phyloP scores from a whole-genome alignment of 2,888 invertebrate genomes.

The Orthosia cruda region DNA sequence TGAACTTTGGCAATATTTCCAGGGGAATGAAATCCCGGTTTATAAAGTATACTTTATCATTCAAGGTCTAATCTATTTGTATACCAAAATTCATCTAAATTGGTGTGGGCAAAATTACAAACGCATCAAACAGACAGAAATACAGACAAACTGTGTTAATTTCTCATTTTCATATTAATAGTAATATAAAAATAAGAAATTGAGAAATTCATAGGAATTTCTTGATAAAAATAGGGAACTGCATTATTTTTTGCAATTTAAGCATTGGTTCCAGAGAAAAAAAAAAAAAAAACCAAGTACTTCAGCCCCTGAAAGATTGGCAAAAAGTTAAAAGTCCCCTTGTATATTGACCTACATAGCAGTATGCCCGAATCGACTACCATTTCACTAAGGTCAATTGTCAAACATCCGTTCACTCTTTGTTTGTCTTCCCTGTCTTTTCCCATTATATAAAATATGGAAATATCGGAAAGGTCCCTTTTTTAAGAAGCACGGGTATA shows the following conservation, averaged over 20 bases:
- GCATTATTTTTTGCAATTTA: not conserved
- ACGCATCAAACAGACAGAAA: too few relatives aligned
- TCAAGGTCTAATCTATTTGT: too few relatives aligned
- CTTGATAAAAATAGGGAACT: too few relatives aligned
- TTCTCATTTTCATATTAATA: too few relatives aligned
- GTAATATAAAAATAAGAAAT: too few relatives aligned
- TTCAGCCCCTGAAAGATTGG: not conserved
- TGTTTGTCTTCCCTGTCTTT: constrained; percentile 51
- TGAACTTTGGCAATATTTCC: too few relatives aligned
- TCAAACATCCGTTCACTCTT: constrained; percentile 32
- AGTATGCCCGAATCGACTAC: constrained; percentile 35
- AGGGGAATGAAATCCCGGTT: too few relatives aligned
- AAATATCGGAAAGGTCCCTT: constrained; percentile 47
- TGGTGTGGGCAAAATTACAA: too few relatives aligned
- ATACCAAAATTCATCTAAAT: too few relatives aligned
- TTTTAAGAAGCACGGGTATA: constrained; percentile 48
- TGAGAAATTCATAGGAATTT: too few relatives aligned
- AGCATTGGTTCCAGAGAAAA: not conserved
- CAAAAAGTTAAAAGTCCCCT: not conserved
- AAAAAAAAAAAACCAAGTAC: not conserved
- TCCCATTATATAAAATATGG: constrained; percentile 50
- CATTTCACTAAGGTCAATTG: constrained; percentile 22
- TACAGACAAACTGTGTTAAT: too few relatives aligned
- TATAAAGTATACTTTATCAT: too few relatives aligned
- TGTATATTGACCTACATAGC: not conserved